Evolutionary conservation across 2,888 invertebrate genomes (phyloP), one percentile per base, ranked within the genome.

Genomic region (Shargacucullia verbasci): DNA sequence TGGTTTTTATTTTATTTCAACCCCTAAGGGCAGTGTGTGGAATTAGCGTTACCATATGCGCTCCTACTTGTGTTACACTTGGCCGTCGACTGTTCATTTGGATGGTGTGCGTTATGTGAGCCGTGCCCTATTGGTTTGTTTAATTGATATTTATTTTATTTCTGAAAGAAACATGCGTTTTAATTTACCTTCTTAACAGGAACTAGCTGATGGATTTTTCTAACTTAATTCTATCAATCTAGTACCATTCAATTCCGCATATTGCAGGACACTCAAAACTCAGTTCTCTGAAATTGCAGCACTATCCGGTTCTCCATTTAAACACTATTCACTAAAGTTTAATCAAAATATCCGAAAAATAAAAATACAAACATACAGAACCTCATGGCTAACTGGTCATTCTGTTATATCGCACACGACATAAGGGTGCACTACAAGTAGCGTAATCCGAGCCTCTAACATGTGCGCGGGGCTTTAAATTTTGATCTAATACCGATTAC

Each of bases 31-130:
- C 85, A 87, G 87, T 87, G 80, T 79, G 84, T 84, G 84, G 91
- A 92, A 94, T 94, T 94, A 94, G 93, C 88, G 89, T 89, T 90
- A 92, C 94, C 93, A 94, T 94, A 94, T 94, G 94, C 86, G 93
- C 88, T 82, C 84, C 84, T 92, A 91, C 93, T 93, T 91, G 89
- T 86, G 84, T 91, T 91, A 88, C 90, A 90, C 88, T 90, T 87
- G 79, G 83, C 73, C 80, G 72, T 76, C 84, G 90, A 87, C 81
- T 92, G 92, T 87, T 88, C 87, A 88, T 84, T 89, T 90, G 83
- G 76, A 72, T 83, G 63, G 57, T 68, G 80, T 81, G 62, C 77
- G 80, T 84, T 70, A 54, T 20, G 54, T 31, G 58, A 50, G 81
- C 59, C 33, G 37, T 13, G 25, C 8, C 10, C 31, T 7, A 1